Conservation (phyloP, 2,113 vertebrate species). For the Xyrauchen texanus region DNA sequence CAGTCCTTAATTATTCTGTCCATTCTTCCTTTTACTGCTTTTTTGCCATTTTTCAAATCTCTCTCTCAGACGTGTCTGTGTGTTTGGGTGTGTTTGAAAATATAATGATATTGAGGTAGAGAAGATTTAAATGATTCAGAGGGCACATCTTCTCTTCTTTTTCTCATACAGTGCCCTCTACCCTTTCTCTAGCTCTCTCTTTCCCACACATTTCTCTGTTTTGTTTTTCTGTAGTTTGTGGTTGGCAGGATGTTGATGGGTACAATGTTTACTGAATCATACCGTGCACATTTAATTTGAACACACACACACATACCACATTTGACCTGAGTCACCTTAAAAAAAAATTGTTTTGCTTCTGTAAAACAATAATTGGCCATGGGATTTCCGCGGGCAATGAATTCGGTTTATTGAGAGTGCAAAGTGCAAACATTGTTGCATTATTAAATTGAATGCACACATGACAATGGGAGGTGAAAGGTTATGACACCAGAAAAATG, state of each 20-base stretch:
- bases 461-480: no score
- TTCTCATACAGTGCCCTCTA: neutral
- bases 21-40: no score
- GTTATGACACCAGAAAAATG: no score
- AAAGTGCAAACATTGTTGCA: no score
- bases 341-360: neutral
- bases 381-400: no score
- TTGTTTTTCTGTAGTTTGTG: constrained; percentile 49
- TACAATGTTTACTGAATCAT: constrained; percentile 18
- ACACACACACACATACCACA: constrained; percentile 25
- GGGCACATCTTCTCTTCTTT: constrained; percentile 14
- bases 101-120: neutral
- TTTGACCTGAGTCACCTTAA: constrained; percentile 17
- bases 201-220: constrained; percentile 30
- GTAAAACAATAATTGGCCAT: neutral
- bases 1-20: no score
- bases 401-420: neutral
- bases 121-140: neutral
- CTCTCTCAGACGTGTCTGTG: neutral
- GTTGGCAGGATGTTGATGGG: constrained; percentile 29
- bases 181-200: neutral
- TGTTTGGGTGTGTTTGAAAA: neutral
- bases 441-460: no score
- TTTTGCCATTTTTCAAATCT: no score
- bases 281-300: neutral